Conservation (phyloP, 2,888 invertebrate species). For the Agelastica alni region DNA sequence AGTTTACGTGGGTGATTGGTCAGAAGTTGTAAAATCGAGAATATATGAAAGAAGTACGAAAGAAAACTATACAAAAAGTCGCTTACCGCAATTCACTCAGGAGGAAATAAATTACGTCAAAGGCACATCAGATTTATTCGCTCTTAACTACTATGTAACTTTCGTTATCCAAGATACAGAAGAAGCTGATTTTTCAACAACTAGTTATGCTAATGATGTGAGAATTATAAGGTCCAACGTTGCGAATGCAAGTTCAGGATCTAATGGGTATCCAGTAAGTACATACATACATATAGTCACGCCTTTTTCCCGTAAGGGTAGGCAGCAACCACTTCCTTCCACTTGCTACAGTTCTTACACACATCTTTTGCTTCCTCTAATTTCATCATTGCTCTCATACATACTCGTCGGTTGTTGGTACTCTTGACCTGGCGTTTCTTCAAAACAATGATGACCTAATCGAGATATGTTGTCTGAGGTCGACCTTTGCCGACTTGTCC, state of each 20-base stretch:
- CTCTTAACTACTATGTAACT: conserved; percentile 73
- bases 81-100: conserved; percentile 65
- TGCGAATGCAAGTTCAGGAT: conserved; percentile 18
- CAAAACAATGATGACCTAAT: too few relatives aligned
- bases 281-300: too few relatives aligned
- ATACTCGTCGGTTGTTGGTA: too few relatives aligned
- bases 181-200: conserved; percentile 10
- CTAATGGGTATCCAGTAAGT: conserved; percentile 26
- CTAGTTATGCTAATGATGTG: conserved; percentile 25
- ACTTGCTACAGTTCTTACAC: too few relatives aligned
- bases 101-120: conserved; percentile 65
- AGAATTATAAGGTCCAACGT: conserved; percentile 4
- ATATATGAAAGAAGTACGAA: conserved; percentile 61
- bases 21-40: conserved; percentile 64
- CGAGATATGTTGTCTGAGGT: too few relatives aligned
- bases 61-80: conserved; percentile 58
- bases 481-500: too few relatives aligned
- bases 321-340: too few relatives aligned
- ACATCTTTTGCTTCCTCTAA: too few relatives aligned
- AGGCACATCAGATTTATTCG: conserved; percentile 72
- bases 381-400: too few relatives aligned
- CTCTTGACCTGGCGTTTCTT: too few relatives aligned
- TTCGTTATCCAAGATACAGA: conserved; percentile 50
- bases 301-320: too few relatives aligned
- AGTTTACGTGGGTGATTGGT: conserved; percentile 68